Percentiles rank a stretch among this genome's conserved stretches.
phyloP scores from a whole-genome alignment of 2,888 invertebrate genomes.

The Agapostemon virescens region DNA sequence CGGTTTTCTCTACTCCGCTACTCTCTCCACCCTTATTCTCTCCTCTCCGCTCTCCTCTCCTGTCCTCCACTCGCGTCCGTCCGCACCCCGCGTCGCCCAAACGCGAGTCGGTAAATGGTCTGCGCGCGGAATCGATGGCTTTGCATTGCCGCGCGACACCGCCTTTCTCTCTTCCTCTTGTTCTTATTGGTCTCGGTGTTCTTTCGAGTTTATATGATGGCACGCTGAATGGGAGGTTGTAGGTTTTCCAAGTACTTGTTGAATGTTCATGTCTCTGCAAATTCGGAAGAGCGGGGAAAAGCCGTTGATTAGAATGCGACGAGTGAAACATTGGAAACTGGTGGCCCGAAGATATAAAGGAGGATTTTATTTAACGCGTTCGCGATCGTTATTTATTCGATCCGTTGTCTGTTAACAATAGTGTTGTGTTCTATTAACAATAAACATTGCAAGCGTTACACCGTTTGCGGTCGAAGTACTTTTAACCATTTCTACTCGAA shows the following conservation, averaged over 20 bases:
- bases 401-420: too few species aligned
- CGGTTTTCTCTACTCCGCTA: not conserved
- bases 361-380: too few species aligned
- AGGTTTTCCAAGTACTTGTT: conserved; percentile 6
- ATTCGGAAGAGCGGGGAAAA: not conserved
- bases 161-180: not conserved
- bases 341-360: too few species aligned
- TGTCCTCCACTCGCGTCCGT: not conserved
- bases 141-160: not conserved
- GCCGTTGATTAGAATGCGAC: not conserved
- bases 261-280: not conserved
- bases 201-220: conserved; percentile 6
- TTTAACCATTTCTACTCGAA: too few species aligned
- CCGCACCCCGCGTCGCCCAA: not conserved
- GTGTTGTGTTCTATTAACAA: too few species aligned
- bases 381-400: too few species aligned
- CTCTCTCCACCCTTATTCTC: not conserved
- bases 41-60: not conserved
- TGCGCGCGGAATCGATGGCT: conserved; percentile 13
- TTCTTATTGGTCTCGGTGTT: conserved; percentile 4
- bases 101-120: conserved; percentile 28
- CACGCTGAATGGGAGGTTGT: not conserved
- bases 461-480: too few species aligned
- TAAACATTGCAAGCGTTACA: too few species aligned
- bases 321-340: not conserved